Evolutionary conservation across 2,113 vertebrate species (phyloP).

Genomic region (Zosterops japonicus): DNA sequence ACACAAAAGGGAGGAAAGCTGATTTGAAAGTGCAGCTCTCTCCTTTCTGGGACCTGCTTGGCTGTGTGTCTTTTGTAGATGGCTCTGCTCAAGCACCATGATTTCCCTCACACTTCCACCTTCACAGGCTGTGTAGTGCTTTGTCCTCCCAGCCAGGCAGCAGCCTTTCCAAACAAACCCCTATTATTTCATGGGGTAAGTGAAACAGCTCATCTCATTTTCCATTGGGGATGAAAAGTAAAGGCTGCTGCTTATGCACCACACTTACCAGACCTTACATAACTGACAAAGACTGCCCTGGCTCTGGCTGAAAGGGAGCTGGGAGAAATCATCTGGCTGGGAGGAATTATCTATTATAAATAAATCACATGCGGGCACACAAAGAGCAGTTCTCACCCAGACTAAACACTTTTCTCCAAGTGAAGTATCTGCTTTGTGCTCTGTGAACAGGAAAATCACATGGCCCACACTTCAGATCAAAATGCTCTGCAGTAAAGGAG

Average conservation of each 20-base stretch:
- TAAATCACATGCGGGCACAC: neutral
- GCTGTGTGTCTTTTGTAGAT: neutral
- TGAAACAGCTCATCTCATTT: slow-evolving; percentile 15
- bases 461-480: neutral
- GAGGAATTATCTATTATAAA: slow-evolving; percentile 44
- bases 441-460: slow-evolving; percentile 28
- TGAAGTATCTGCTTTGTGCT: slow-evolving; percentile 51
- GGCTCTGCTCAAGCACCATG: neutral
- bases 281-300: neutral
- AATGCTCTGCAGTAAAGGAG: neutral
- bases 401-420: slow-evolving; percentile 61
- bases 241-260: slow-evolving; percentile 3
- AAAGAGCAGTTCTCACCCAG: slow-evolving; percentile 51
- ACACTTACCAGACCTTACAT: slow-evolving; percentile 16
- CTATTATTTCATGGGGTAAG: slow-evolving; percentile 11
- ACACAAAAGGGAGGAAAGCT: neutral
- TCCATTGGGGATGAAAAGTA: slow-evolving; percentile 18
- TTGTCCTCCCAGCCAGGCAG: slow-evolving; percentile 33
- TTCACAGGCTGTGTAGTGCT: neutral
- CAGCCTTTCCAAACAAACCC: neutral
- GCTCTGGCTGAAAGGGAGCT: slow-evolving; percentile 29
- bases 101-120: neutral
- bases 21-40: neutral
- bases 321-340: slow-evolving; percentile 52
- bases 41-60: neutral